Conservation (phyloP, 2,888 invertebrate genomes). For the Epinotia brunnichana region DNA sequence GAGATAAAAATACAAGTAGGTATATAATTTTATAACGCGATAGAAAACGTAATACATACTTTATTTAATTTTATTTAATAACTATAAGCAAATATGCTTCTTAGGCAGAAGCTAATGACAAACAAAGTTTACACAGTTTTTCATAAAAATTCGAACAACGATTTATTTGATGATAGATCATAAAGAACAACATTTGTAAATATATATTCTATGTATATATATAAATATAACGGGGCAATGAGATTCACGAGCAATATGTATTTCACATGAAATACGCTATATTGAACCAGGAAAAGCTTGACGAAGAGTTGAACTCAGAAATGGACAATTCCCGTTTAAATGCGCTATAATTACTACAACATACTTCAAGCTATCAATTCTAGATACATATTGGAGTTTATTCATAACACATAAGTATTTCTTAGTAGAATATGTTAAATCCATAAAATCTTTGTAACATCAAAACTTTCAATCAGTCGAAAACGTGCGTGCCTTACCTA, state of each 20-base stretch:
- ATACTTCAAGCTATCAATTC: conserved; percentile 27
- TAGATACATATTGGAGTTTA: conserved; percentile 34
- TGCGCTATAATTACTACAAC: conserved; percentile 23
- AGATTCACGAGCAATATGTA: conserved; percentile 5
- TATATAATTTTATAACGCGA: neutral
- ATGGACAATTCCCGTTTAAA: conserved; percentile 26
- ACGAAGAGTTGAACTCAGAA: conserved; percentile 24
- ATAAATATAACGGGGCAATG: conserved; percentile 19
- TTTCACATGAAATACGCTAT: conserved; percentile 7
- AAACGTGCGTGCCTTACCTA: conserved; percentile 52
- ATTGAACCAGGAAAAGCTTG: conserved; percentile 14
- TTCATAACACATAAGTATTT: conserved; percentile 27
- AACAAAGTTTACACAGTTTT: neutral
- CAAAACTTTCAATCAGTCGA: conserved; percentile 59
- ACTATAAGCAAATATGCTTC: conserved; percentile 19
- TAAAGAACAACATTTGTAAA: conserved; percentile 32
- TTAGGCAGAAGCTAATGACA: conserved; percentile 18
- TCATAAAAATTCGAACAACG: conserved; percentile 29
- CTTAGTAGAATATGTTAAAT: conserved; percentile 27
- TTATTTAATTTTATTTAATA: conserved; percentile 15
- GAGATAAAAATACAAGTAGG: conserved; percentile 25
- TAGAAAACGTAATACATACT: conserved; percentile 18
- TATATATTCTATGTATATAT: conserved; percentile 28
- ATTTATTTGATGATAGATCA: conserved; percentile 30
- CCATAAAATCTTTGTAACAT: conserved; percentile 48